Conservation (phyloP, 2,113 vertebrate genomes). For the Caracal caracal region DNA sequence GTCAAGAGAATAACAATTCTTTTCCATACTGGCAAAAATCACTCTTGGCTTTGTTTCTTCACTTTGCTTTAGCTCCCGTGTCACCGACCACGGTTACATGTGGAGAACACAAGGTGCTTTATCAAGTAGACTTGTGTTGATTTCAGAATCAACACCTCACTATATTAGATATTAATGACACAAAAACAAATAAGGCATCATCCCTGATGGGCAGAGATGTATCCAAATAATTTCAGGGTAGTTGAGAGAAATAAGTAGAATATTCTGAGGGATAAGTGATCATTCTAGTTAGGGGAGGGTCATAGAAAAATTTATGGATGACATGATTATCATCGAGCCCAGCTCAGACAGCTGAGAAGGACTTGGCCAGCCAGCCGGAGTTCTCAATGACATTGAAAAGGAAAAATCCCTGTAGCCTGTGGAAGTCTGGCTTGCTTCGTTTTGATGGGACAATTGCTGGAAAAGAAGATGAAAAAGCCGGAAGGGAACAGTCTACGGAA, state of each 20-base stretch:
- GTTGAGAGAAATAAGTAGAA: not conserved
- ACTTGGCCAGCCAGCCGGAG: not conserved
- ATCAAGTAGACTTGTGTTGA: not conserved
- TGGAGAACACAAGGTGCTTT: not conserved
- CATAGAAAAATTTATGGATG: not conserved
- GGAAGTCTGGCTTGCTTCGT: not conserved
- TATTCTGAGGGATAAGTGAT: not conserved
- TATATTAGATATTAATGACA: not conserved
- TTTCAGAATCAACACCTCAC: not conserved
- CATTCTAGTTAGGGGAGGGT: not conserved
- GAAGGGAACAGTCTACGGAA: not conserved
- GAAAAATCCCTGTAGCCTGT: not conserved
- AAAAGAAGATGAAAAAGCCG: not conserved
- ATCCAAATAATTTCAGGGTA: not conserved
- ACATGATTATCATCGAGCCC: rapidly evolving
- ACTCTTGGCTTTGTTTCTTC: not conserved
- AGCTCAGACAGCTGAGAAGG: not conserved
- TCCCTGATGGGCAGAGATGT: not conserved
- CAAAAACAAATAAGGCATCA: not conserved
- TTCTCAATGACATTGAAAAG: not conserved
- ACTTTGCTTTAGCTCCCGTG: not conserved
- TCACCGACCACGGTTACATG: not conserved
- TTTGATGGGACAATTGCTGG: too few relatives aligned
- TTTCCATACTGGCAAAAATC: not conserved
- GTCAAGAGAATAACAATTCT: not conserved